Conservation (phyloP, 2,113 vertebrate genomes). For the Anseranas semipalmata region DNA sequence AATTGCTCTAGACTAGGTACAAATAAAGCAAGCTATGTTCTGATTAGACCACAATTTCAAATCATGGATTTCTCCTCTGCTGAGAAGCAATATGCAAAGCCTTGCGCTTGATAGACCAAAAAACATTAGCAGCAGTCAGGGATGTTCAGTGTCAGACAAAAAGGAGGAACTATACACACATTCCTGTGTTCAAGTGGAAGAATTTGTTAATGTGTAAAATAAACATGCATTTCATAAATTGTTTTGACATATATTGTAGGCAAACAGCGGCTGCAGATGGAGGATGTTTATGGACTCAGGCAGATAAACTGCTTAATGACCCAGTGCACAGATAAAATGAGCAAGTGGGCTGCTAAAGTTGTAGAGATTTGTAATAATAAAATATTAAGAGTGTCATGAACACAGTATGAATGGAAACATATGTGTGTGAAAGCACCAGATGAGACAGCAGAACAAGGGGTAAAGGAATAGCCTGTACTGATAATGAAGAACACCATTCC, state of each 20-base stretch:
- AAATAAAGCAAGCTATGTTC: not conserved
- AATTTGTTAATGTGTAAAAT: conserved; percentile 6
- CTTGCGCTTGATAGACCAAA: not conserved
- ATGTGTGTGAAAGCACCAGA: not conserved
- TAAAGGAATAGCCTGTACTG: not conserved
- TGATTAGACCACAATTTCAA: not conserved
- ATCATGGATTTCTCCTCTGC: not conserved
- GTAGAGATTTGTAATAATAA: not conserved
- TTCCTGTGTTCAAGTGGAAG: not conserved
- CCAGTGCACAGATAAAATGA: not conserved
- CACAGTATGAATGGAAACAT: not conserved
- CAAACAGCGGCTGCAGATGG: not conserved
- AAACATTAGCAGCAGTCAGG: not conserved
- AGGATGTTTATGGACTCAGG: not conserved
- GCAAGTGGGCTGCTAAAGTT: not conserved
- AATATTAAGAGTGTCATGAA: not conserved
- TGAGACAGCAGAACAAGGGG: not conserved
- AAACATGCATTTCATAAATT: conserved; percentile 8
- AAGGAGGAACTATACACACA: not conserved
- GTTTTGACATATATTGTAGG: not conserved
- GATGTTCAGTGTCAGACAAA: not conserved
- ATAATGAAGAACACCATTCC: not conserved
- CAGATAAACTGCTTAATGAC: not conserved
- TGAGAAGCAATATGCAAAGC: not conserved
- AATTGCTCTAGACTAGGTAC: not conserved